Base-by-base conservation (phyloP, 2,888 invertebrate species). In the Neocrepidodera transversa region DNA sequence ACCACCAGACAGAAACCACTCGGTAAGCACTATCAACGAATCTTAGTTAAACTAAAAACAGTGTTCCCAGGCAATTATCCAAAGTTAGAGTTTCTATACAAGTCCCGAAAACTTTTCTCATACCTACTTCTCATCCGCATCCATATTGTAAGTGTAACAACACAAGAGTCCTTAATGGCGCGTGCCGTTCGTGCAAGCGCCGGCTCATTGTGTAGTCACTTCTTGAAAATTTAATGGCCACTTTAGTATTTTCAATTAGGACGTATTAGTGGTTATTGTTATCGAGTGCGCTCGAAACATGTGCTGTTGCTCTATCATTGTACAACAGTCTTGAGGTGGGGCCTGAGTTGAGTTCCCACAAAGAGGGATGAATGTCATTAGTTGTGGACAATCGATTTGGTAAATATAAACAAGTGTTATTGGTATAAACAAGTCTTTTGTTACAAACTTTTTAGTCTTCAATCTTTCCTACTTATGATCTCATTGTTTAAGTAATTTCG, bases 171-270 rank as follows among this genome's bases (percentile, higher is more conserved):
- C 42, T 43, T 26, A 7, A 36, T 30, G 40, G 13, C 54, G 36
- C 47, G 54, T 47, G 54, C 38, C 54, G 32, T 18, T n/a, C 66
- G 66, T 63, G 68, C 62, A 66, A 23, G 56, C 45, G 58, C 60
- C 43, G 30, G 42, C 51, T 51, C 42, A 55, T 60, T 58, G 63
- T 63, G 45, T 51, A 55, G 49, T 40, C 53, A 58, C 67, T 68
- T 62, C 63, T 66, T 64, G 59, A 68, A 63, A 63, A 63, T 65
- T 66, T 68, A 67, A 68, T 64, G 62, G 64, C 63, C 66, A 66
- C 69, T 68, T 61, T 62, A 63, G 56, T 51, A 59, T 63, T 65
- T 61, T 65, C 62, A 66, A 63, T 65, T 65, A 65, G 63, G 53
- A 54, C 40, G 42, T 60, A 65, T 63, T 61, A 63, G 59, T 58